phyloP scores from a whole-genome alignment of 2,888 invertebrate species.

The Diogma glabrata region DNA sequence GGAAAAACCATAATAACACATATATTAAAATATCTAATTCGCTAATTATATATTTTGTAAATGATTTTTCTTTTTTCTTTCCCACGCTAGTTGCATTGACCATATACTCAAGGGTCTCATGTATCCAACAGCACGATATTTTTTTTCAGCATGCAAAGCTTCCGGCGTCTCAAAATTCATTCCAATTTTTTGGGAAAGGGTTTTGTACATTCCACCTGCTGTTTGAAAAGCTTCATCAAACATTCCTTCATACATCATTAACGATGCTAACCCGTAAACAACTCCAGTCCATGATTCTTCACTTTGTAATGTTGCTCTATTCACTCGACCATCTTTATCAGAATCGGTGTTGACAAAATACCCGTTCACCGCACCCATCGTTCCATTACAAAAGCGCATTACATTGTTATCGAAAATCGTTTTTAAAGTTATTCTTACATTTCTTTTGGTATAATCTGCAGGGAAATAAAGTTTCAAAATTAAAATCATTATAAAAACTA shows the following conservation, averaged over 20 bases:
- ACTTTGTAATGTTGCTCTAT: conserved; percentile 65
- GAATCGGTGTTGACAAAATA: conserved; percentile 44
- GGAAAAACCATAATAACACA: no score
- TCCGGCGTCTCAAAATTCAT: conserved; percentile 88
- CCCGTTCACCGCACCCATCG: conserved; percentile 86
- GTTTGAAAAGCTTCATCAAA: conserved; percentile 75
- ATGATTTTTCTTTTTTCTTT: conserved; percentile 33
- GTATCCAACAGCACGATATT: conserved; percentile 79
- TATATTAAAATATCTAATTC: no score
- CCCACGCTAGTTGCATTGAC: conserved; percentile 74
- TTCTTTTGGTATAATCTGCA: conserved; percentile 60
- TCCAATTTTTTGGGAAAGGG: conserved; percentile 68
- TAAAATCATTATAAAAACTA: not conserved
- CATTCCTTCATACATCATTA: conserved; percentile 79
- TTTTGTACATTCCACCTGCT: conserved; percentile 75
- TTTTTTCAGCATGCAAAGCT: conserved; percentile 68
- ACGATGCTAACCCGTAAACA: conserved; percentile 70
- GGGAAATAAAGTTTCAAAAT: no score
- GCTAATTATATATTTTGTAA: no score
- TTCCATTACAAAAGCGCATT: conserved; percentile 60
- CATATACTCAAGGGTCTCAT: conserved; percentile 92
- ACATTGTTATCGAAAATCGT: conserved; percentile 79
- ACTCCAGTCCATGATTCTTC: conserved; percentile 92
- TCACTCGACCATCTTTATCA: conserved; percentile 45
- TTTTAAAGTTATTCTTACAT: conserved; percentile 58